Conservation (phyloP, 2,888 invertebrate genomes). For the Oscheius onirici region DNA sequence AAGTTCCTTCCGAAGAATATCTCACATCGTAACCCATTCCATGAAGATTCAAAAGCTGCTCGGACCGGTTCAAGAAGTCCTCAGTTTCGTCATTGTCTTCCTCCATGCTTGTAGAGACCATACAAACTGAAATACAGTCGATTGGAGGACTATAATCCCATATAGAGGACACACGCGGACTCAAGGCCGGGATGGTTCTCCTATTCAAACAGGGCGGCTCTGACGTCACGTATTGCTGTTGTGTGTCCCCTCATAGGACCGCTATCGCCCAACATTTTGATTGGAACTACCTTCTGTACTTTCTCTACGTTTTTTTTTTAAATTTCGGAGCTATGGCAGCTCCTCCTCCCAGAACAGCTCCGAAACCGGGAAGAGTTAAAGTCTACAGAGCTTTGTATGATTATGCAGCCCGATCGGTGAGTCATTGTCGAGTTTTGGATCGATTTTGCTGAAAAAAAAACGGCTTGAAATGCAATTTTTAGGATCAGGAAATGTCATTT, state of each 20-base stretch:
- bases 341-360: constrained; percentile 59
- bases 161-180: neutral
- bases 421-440: constrained; percentile 8
- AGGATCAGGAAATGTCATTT: constrained; percentile 77
- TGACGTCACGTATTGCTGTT: constrained; percentile 17
- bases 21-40: constrained; percentile 23
- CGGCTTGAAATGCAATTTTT: constrained; percentile 2
- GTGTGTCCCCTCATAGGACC: neutral
- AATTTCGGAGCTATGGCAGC: neutral
- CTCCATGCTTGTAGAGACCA: neutral
- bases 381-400: constrained; percentile 63
- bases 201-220: constrained; percentile 25
- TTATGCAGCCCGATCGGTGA: constrained; percentile 57
- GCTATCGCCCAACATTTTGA: constrained; percentile 19
- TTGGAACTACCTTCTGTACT: constrained; percentile 3
- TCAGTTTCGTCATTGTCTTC: constrained; percentile 29
- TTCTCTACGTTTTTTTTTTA: neutral
- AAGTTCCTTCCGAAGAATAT: neutral
- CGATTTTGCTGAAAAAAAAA: neutral
- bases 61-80: constrained; percentile 22
- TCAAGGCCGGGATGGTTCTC: constrained; percentile 12
- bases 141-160: neutral
- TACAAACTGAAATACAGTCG: constrained; percentile 1
- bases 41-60: constrained; percentile 7
- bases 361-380: constrained; percentile 67